Percentiles rank a stretch among this genome's conserved stretches.
Conservation (phyloP, 1,140 invertebrate species). For the Drosophila navojoa region DNA sequence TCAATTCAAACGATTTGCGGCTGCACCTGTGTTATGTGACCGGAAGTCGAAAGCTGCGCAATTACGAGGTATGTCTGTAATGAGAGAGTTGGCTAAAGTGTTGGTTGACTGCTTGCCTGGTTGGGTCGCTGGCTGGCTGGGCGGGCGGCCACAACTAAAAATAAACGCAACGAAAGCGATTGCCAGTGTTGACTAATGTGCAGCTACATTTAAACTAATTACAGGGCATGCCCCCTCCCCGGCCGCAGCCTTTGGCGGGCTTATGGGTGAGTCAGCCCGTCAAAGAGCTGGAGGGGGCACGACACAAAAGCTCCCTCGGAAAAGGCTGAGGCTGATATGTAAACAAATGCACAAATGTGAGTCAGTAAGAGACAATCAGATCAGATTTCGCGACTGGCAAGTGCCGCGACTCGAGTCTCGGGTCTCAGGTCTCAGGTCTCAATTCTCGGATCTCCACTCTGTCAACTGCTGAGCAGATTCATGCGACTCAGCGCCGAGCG, state of each 20-base stretch:
- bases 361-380: conserved; percentile 48
- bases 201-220: conserved; percentile 49
- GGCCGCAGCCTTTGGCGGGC: conserved; percentile 2
- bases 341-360: conserved; percentile 51
- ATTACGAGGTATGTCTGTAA: conserved; percentile 44
- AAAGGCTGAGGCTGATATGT: conserved; percentile 33
- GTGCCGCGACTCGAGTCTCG: conserved; percentile 13
- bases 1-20: conserved; percentile 20
- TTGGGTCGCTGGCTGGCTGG: too few species aligned
- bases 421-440: background rate
- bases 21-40: conserved; percentile 51
- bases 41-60: conserved; percentile 46
- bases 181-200: conserved; percentile 47
- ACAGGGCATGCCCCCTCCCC: conserved; percentile 14
- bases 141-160: conserved; percentile 18
- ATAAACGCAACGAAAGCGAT: conserved; percentile 30
- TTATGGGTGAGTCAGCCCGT: conserved; percentile 41
- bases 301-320: conserved; percentile 1
- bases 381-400: conserved; percentile 57
- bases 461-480: conserved; percentile 42
- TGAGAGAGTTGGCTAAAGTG: conserved; percentile 32
- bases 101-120: background rate
- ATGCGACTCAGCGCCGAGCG: conserved; percentile 15
- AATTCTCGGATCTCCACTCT: background rate
- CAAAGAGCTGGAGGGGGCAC: background rate